Evolutionary conservation across 2,113 vertebrate genomes (phyloP).

Genomic region (Serinus canaria): DNA sequence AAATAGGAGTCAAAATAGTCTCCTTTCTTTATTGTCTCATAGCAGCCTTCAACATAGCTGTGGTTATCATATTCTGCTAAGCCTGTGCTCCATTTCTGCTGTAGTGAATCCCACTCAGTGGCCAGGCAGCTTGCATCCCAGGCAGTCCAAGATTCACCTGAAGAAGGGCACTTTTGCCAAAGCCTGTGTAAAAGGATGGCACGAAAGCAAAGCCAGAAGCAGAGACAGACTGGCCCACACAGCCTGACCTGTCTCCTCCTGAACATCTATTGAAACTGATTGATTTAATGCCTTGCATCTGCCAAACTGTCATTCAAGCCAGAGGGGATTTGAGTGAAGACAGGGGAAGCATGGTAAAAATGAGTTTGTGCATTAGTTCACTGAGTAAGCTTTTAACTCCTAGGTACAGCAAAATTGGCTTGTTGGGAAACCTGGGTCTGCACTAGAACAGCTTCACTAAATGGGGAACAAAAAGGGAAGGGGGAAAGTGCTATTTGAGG

Average conservation of each 20-base stretch:
- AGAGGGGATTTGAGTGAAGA: conserved; percentile 74
- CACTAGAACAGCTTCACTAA: conserved; percentile 16
- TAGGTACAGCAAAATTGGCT: conserved; percentile 38
- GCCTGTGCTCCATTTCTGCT: background rate
- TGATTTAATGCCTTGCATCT: conserved; percentile 82
- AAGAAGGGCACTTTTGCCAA: background rate
- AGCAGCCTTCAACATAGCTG: background rate
- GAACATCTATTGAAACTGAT: conserved; percentile 79
- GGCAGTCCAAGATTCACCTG: background rate
- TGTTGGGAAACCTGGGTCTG: conserved; percentile 32
- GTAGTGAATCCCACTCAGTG: background rate
- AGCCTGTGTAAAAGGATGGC: background rate
- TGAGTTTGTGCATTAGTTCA: conserved; percentile 55
- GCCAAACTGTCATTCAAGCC: conserved; percentile 81
- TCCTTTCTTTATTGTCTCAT: background rate
- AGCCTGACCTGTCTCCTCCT: conserved; percentile 50
- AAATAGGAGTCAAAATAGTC: background rate
- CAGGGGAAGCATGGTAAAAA: conserved; percentile 65
- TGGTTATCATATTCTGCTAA: background rate
- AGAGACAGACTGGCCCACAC: conserved; percentile 32
- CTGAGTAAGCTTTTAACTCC: conserved; percentile 67
- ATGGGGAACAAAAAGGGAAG: conserved; percentile 1
- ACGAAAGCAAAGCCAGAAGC: background rate
- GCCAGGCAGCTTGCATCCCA: background rate
- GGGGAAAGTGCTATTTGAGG: conserved; percentile 15